Evolutionary conservation across 2,888 invertebrate species (phyloP).

Genomic region (Sesamia inferens): DNA sequence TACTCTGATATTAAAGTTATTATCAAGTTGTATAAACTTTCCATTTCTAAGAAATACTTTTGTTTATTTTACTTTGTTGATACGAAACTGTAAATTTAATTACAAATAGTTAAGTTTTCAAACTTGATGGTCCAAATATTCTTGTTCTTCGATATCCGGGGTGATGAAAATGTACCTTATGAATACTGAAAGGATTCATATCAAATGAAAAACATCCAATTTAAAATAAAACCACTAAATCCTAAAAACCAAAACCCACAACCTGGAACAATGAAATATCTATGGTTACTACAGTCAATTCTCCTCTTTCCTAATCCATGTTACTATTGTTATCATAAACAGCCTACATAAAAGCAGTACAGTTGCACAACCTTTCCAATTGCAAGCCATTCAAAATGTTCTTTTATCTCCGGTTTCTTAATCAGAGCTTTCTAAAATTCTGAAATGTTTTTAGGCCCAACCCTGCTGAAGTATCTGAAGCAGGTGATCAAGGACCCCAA

Average conservation of each 20-base stretch:
- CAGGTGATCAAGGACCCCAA: constrained; percentile 92
- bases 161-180: not conserved
- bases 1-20: constrained; percentile 28
- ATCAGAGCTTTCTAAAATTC: not conserved
- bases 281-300: not conserved
- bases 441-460: constrained; percentile 87
- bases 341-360: not conserved
- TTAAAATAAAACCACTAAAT: not conserved
- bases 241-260: not conserved
- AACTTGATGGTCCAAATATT: constrained; percentile 26
- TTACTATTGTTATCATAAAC: not conserved
- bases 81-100: constrained; percentile 38
- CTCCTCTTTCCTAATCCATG: too few relatives aligned
- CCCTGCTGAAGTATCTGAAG: constrained; percentile 91
- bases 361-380: not conserved
- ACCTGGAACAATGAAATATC: not conserved
- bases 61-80: constrained; percentile 36
- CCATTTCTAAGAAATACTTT: constrained; percentile 33
- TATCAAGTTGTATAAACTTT: constrained; percentile 36
- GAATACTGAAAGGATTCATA: not conserved
- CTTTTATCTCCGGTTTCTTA: not conserved
- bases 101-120: constrained; percentile 23
- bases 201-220: not conserved
- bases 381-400: not conserved
- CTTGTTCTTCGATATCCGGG: constrained; percentile 14